A percentile compares a stretch with the other conserved stretches of the same genome.
These are phyloP conservation scores for Lithophane leautieri DNA, from an alignment of 2,888 invertebrate species.

Conservation along the genomic window DNA sequence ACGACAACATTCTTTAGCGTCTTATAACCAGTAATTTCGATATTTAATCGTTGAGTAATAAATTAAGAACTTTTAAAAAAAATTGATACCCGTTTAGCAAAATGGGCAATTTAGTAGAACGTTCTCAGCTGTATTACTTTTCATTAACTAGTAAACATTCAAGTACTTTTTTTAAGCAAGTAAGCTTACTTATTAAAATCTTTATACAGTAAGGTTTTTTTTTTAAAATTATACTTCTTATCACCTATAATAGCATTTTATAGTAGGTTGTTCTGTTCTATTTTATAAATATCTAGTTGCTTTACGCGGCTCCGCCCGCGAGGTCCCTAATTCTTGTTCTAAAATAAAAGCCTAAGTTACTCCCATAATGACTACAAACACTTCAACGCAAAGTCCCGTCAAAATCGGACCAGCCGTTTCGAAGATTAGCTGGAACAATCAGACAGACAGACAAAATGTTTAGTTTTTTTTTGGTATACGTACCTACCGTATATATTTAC, in stretches of 20 bases:
- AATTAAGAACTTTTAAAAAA: constrained; percentile 60
- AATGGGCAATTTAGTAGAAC: constrained; percentile 50
- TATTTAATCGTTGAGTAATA: constrained; percentile 65
- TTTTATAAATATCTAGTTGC: too few species aligned
- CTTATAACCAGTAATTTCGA: constrained; percentile 58
- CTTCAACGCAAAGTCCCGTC: too few species aligned
- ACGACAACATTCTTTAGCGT: constrained; percentile 62
- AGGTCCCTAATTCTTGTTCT: too few species aligned
- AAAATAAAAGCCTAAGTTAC: too few species aligned
- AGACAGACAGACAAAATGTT: too few species aligned
- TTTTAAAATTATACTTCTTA: not conserved
- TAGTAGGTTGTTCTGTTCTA: not conserved
- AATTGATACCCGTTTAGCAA: constrained; percentile 45
- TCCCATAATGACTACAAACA: too few species aligned
- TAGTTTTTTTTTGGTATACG: too few species aligned
- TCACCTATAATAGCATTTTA: not conserved
- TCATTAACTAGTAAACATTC: constrained; percentile 19
- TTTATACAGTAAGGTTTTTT: not conserved
- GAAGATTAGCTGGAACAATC: too few species aligned
- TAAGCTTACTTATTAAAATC: not conserved
- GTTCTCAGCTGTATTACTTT: constrained; percentile 53
- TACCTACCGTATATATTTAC: too few species aligned
- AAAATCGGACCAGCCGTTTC: too few species aligned
- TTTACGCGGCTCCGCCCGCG: too few species aligned
- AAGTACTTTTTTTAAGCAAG: not conserved